These are phyloP conservation scores for Leptosomus discolor DNA, from an alignment of 2,113 vertebrate species.

Conservation along the genomic window DNA sequence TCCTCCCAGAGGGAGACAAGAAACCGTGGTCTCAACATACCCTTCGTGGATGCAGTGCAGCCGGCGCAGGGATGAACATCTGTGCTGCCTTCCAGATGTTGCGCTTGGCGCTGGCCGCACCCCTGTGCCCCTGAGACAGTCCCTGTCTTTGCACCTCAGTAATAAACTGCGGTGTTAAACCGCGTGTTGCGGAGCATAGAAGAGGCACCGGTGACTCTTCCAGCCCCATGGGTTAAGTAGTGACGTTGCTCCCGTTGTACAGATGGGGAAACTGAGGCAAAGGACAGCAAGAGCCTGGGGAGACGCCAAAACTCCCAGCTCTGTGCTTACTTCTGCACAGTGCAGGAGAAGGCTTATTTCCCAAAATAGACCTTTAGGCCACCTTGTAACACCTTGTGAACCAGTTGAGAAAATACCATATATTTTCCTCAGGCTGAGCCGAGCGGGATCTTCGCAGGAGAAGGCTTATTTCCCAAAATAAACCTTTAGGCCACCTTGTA, in stretches of 20 bases:
- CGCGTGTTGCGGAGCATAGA: accelerated
- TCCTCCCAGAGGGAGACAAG: accelerated
- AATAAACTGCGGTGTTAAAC: accelerated
- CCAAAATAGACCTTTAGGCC: not conserved
- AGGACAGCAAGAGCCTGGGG: accelerated
- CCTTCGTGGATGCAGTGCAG: accelerated
- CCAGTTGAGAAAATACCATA: not conserved
- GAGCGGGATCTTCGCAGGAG: not conserved
- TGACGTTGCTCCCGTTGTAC: accelerated
- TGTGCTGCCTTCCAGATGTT: not conserved
- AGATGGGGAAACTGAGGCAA: not conserved
- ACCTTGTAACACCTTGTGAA: not conserved
- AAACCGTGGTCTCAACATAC: accelerated
- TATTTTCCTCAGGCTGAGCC: not conserved
- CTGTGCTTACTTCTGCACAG: not conserved
- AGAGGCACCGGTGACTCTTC: not conserved
- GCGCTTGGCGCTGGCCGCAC: accelerated
- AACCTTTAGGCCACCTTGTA: not conserved
- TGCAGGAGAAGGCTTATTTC: not conserved
- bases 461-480: not conserved
- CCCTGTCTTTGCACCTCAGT: not conserved
- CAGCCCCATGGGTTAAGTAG: not conserved
- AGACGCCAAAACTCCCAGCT: not conserved
- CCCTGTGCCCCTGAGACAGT: too few relatives aligned
- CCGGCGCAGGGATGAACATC: not conserved